Base-by-base conservation (phyloP, 2,888 invertebrate species). In the Tethea ocularis region DNA sequence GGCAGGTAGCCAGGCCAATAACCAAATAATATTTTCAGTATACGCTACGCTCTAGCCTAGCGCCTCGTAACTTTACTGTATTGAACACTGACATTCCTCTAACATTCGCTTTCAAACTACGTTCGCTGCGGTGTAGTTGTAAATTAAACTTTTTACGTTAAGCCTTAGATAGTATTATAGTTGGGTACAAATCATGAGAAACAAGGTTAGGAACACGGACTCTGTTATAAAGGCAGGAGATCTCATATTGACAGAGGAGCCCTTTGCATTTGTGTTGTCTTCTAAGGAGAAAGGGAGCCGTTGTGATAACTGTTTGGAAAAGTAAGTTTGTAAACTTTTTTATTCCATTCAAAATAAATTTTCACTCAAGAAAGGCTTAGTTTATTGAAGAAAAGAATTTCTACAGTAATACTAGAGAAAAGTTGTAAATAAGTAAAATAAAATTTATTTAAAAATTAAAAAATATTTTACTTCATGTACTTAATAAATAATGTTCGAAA, bases 231-330 rank as follows among this genome's bases (percentile, higher is more conserved):
- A 94, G 80, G 91, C 94, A 26, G 97, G 97, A 24, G 95, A 95
- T 73, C 87, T 96, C 29, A 94, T 97, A 61, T 86, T 96, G 53
- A 94, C 94, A 46, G 96, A 96, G 75, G 94, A 96, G 74, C 97
- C 97, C 0, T 97, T 97, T 86, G 95, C 94, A 1, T 96, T 94
- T 83, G 94, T 95, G 51, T 86, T 97, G 3, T 95, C 95, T 66
- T 95, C 96, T 0, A 95, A 96, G 72, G 95, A 95, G 75, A 94
- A 95, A 67, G 94, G 95, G 46, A 94, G 94, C 75, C 90, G 95
- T 66, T 97, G 97, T 88, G 97, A 97, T 83, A 94, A 94, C 84
- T 97, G 97, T 80, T 94, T 97, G 63, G 92, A 93, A 77, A 94
- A 94, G 97, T 97, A 93, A 94, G 91, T 84, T 57, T 52, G 15